These are phyloP conservation scores for Euclidia mi DNA, from an alignment of 2,888 invertebrate genomes.

Conservation along the genomic window DNA sequence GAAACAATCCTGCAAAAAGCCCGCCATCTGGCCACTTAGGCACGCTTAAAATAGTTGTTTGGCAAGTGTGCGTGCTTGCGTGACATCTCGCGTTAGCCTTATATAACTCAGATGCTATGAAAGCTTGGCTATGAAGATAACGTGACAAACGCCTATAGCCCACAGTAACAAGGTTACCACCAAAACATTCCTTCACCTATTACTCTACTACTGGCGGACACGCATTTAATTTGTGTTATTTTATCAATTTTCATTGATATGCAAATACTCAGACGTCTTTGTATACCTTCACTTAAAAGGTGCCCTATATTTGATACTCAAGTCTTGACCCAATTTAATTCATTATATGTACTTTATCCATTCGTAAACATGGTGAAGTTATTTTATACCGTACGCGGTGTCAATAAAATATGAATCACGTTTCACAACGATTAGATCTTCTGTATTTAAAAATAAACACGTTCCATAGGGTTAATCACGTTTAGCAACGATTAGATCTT, in stretches of 20 bases:
- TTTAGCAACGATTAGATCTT: too few species aligned
- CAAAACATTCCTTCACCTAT: slow-evolving; percentile 42
- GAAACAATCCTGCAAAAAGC: slow-evolving; percentile 28
- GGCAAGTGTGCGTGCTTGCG: slow-evolving; percentile 66
- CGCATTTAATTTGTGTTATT: slow-evolving; percentile 49
- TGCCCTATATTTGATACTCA: slow-evolving; percentile 19
- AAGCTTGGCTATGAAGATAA: slow-evolving; percentile 61
- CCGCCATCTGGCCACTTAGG: slow-evolving; percentile 33
- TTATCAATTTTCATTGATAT: slow-evolving; percentile 49
- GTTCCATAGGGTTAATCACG: too few species aligned
- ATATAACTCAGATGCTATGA: slow-evolving; percentile 59
- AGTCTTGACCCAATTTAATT: too few species aligned
- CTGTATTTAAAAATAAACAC: too few species aligned
- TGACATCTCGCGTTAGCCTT: slow-evolving; percentile 61
- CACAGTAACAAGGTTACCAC: slow-evolving; percentile 53
- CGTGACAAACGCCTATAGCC: slow-evolving; percentile 68
- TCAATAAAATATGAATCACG: too few species aligned
- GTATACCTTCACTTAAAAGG: slow-evolving; percentile 12
- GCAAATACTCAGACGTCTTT: slow-evolving; percentile 34
- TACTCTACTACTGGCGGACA: slow-evolving; percentile 46
- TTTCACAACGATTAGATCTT: too few species aligned
- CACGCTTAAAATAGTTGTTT: slow-evolving; percentile 55
- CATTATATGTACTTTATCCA: too few species aligned
- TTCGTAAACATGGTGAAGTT: too few species aligned
- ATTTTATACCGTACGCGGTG: too few species aligned